Conservation (phyloP, 1,140 invertebrate species). For the Druon quercuslanigerum region DNA sequence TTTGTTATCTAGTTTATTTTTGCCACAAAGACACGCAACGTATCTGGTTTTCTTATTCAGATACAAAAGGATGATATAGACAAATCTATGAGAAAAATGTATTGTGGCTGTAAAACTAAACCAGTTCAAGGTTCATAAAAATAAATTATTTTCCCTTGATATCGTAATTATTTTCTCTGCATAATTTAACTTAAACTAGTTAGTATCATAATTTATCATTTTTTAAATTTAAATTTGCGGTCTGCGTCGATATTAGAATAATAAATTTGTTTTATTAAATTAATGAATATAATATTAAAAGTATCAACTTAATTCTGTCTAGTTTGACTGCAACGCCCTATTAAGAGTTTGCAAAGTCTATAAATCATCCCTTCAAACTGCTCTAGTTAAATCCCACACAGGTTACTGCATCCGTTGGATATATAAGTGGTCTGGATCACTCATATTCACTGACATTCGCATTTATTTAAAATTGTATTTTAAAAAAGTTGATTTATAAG, state of each 20-base stretch:
- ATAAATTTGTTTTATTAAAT: too few species aligned
- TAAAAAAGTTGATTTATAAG: not conserved
- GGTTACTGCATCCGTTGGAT: slow-evolving; percentile 9
- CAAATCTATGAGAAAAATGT: not conserved
- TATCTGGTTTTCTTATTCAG: not conserved
- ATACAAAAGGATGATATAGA: not conserved
- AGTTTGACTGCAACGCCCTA: slow-evolving; percentile 21
- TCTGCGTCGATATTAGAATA: too few species aligned
- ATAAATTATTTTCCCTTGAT: too few species aligned
- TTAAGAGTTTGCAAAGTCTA: slow-evolving; percentile 1
- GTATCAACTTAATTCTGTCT: slow-evolving; percentile 4
- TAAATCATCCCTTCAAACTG: slow-evolving; percentile 5
- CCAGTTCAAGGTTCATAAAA: not conserved
- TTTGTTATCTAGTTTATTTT: slow-evolving; percentile 4
- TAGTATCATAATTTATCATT: too few species aligned
- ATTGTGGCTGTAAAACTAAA: slow-evolving; percentile 8
- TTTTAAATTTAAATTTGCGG: too few species aligned
- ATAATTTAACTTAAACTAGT: too few species aligned
- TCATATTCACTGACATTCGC: not conserved
- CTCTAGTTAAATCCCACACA: slow-evolving; percentile 25
- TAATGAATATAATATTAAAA: not conserved
- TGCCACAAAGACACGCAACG: not conserved
- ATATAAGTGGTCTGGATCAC: not conserved
- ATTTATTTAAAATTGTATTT: not conserved
- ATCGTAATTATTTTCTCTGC: too few species aligned